These are phyloP conservation scores for Hymenopus coronatus DNA, from an alignment of 2,888 invertebrate species.

Conservation along the genomic window DNA sequence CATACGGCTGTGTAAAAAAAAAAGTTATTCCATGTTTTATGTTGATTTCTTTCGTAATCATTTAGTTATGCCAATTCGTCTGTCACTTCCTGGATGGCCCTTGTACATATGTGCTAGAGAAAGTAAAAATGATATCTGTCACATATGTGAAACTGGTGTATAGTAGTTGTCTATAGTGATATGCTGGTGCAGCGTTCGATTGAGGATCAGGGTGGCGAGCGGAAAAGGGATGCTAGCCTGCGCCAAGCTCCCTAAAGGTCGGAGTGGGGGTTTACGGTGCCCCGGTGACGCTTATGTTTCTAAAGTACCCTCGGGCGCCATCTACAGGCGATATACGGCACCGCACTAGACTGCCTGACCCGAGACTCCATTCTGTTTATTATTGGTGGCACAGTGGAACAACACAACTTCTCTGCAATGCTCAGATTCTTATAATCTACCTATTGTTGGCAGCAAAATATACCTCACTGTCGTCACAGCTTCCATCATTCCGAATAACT, in stretches of 20 bases:
- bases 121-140: too few species aligned
- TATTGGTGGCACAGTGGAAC: not conserved
- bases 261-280: not conserved
- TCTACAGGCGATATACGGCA: not conserved
- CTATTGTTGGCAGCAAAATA: too few species aligned
- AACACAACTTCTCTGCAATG: not conserved
- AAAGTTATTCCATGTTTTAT: too few species aligned
- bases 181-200: not conserved
- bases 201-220: not conserved
- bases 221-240: not conserved
- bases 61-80: too few species aligned
- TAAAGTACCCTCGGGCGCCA: constrained; percentile 11
- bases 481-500: too few species aligned
- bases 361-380: not conserved
- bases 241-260: not conserved
- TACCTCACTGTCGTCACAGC: too few species aligned
- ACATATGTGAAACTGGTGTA: too few species aligned
- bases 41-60: too few species aligned
- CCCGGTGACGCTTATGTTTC: not conserved
- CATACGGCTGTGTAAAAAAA: too few species aligned
- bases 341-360: not conserved
- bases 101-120: too few species aligned
- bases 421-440: not conserved
- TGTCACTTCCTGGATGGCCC: too few species aligned
- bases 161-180: too few species aligned